Conservation (phyloP, 2,113 vertebrate species). For the Myodes glareolus region DNA sequence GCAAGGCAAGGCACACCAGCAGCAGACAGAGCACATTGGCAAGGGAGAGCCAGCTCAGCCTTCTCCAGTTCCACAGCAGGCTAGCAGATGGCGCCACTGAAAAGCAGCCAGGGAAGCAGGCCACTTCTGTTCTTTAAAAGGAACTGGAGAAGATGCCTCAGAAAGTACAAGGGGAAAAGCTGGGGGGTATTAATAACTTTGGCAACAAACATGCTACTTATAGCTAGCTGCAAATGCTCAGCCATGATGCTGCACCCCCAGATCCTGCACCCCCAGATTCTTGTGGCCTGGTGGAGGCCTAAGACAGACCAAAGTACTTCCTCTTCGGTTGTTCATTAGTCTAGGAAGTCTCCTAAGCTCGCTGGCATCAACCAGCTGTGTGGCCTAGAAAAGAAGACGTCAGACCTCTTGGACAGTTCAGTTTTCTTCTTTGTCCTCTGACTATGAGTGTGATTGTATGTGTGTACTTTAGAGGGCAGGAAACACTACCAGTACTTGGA, state of each 20-base stretch:
- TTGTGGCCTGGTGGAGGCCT: neutral
- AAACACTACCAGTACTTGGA: neutral
- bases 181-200: neutral
- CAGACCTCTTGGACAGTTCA: neutral
- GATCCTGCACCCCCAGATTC: neutral
- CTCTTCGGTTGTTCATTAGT: neutral
- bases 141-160: neutral
- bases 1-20: conserved; percentile 21
- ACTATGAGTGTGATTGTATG: neutral
- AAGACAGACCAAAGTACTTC: neutral
- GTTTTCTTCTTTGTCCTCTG: neutral
- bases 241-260: neutral
- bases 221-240: neutral
- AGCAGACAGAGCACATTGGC: neutral
- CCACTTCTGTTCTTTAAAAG: neutral
- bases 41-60: neutral
- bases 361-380: conserved; percentile 45
- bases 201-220: neutral
- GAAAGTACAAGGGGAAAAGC: conserved; percentile 2
- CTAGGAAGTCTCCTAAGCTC: neutral
- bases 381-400: conserved; percentile 53
- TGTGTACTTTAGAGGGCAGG: neutral
- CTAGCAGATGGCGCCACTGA: conserved; percentile 43
- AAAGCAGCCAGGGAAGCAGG: conserved; percentile 20
- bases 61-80: conserved; percentile 26